Percentiles rank a stretch among this genome's conserved stretches.
phyloP scores from a whole-genome alignment of 2,797 vertebrate species.

The Phoebastria nigripes region DNA sequence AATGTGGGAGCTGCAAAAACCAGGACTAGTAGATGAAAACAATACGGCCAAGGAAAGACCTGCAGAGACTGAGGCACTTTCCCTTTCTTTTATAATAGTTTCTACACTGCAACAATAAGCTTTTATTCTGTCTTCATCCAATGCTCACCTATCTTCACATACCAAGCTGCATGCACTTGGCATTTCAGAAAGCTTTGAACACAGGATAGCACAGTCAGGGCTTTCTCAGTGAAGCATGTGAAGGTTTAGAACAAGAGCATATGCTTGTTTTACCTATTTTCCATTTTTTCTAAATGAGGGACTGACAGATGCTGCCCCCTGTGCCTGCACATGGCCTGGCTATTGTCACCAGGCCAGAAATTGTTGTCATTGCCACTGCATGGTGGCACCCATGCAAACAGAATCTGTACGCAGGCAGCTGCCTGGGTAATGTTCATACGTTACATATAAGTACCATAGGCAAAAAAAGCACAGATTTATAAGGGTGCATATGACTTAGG shows the following conservation, averaged over 20 bases:
- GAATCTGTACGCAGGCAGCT: background rate
- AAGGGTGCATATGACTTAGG: background rate
- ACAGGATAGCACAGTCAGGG: background rate
- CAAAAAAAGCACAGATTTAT: background rate
- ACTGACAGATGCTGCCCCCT: background rate
- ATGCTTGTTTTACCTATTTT: background rate
- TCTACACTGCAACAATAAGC: background rate
- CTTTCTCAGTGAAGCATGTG: background rate
- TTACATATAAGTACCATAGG: background rate
- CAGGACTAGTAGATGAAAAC: background rate
- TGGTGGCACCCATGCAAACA: background rate
- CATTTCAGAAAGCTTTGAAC: background rate
- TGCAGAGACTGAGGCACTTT: background rate
- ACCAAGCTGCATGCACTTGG: background rate
- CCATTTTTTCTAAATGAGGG: background rate
- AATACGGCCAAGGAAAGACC: background rate
- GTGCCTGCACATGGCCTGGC: background rate
- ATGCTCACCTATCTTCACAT: background rate
- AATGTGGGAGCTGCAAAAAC: accelerated
- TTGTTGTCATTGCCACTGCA: background rate
- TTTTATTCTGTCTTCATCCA: background rate
- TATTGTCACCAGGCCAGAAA: background rate
- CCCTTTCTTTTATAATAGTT: background rate
- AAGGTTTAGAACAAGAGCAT: background rate
- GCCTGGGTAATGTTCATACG: accelerated